Base-by-base conservation (phyloP, 2,797 vertebrate species). In the Hypotaenidia philippensis region DNA sequence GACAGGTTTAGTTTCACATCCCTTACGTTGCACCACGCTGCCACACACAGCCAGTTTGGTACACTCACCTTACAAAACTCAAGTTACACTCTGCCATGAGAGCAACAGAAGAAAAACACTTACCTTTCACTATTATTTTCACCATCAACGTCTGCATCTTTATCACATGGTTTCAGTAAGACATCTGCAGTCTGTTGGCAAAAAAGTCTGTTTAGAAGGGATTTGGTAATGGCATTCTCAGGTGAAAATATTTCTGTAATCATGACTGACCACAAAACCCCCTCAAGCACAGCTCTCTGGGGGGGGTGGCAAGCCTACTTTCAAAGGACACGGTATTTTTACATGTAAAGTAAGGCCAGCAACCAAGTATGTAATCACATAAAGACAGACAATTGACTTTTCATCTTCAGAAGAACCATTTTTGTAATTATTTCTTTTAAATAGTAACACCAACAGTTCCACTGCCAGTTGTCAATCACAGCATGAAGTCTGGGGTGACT, bases 61-160 rank as follows among this genome's bases (percentile, higher is more conserved):
- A 68, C 4, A 36, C 34, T 45, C 45, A 25, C 36, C 68, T 74
- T 78, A 59, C 75, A 45, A 88, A 69, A 66, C 53, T 19, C 25
- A 92, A 89, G 72, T 68, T n/a, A 31, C 36, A 44, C 34, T 45
- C 83, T 64, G 72, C 29, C 72, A 68, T 2, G 9, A 14, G 68
- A 14, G 25, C 13, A 3, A 69, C 26, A 80, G 61, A 32, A 66
- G 56, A 93, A 72, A 93, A 96, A 85, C 83, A 83, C 97, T 61
- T 95, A 99, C 99, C 98, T 99, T 98, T 98, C 98, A 95, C 97
- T 97, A 96, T 98, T 98, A 98, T 98, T 98, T 97, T 99, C 99
- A 92, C 97, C 97, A 89, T 98, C 98, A 31, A 97, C 93, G 95
- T 99, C 98, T 91, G 98, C 95, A 90, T 98, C 98, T 98, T 99